These are phyloP conservation scores for Myathropa florea DNA, from an alignment of 2,888 invertebrate genomes.

Conservation along the genomic window DNA sequence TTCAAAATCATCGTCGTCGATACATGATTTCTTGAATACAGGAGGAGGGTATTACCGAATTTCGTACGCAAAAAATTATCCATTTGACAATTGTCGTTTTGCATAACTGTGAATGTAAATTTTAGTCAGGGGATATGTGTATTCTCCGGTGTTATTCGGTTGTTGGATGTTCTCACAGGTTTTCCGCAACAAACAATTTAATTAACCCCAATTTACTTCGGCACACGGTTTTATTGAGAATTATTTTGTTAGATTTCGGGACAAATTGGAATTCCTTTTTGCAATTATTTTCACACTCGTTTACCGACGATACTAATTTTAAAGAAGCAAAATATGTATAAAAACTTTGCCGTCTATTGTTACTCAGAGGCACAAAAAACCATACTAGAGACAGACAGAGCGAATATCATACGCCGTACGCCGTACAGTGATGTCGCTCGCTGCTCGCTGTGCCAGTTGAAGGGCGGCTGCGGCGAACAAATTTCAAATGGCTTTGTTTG, in stretches of 20 bases:
- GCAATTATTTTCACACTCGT: constrained; percentile 31
- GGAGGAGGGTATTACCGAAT: constrained; percentile 52
- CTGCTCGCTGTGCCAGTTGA: neutral
- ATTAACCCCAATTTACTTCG: neutral
- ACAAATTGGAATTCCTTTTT: neutral
- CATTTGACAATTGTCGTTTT: constrained; percentile 71
- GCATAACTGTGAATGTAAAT: constrained; percentile 68
- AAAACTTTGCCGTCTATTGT: constrained; percentile 45
- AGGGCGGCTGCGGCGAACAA: constrained; percentile 48
- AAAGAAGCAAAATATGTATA: constrained; percentile 21
- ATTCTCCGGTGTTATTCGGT: constrained; percentile 17
- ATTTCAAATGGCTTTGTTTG: constrained; percentile 20
- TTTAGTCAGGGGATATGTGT: constrained; percentile 23
- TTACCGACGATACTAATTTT: constrained; percentile 26
- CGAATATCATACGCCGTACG: constrained; percentile 23
- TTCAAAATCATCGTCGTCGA: neutral
- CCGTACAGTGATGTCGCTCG: neutral
- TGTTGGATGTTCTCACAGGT: constrained; percentile 22
- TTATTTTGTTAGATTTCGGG: neutral
- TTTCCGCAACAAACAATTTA: constrained; percentile 6
- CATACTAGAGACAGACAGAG: constrained; percentile 55
- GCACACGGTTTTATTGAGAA: neutral
- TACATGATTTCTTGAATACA: neutral
- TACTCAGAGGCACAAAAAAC: constrained; percentile 61
- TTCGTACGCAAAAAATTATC: constrained; percentile 66